Percentiles rank a stretch among this genome's conserved stretches.
phyloP scores from a whole-genome alignment of 2,113 vertebrate genomes.

The Rattus rattus region DNA sequence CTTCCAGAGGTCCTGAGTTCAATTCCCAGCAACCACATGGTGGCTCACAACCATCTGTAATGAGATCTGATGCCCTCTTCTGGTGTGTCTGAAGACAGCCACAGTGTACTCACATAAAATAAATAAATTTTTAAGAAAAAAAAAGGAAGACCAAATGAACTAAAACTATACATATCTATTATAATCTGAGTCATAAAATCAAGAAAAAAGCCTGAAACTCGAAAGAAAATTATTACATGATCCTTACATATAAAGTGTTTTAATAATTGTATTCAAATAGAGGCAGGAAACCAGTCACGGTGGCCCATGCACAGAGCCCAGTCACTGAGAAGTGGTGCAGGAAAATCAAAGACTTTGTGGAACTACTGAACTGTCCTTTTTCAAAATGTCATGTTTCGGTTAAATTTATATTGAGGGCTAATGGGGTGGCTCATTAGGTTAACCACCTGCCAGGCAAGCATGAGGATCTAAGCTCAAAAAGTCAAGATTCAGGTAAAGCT shows the following conservation, averaged over 20 bases:
- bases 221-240: not conserved
- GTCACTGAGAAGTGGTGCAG: not conserved
- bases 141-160: not conserved
- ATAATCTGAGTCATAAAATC: not conserved
- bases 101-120: too few relatives aligned
- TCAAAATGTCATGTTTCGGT: not conserved
- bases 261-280: not conserved
- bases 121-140: not conserved
- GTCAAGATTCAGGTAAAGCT: not conserved
- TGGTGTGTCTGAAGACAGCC: too few relatives aligned
- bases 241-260: not conserved
- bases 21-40: too few relatives aligned
- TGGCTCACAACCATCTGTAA: too few relatives aligned
- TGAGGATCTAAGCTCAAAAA: not conserved
- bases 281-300: too few relatives aligned
- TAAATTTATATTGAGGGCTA: not conserved
- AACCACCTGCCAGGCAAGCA: not conserved
- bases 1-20: too few relatives aligned
- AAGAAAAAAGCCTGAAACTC: not conserved
- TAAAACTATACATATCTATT: not conserved
- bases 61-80: too few relatives aligned
- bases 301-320: not conserved
- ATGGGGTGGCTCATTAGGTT: not conserved
- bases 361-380: not conserved
- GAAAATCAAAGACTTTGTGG: not conserved